Evolutionary conservation across 2,797 vertebrate species (phyloP).

Genomic region (Artibeus jamaicensis): DNA sequence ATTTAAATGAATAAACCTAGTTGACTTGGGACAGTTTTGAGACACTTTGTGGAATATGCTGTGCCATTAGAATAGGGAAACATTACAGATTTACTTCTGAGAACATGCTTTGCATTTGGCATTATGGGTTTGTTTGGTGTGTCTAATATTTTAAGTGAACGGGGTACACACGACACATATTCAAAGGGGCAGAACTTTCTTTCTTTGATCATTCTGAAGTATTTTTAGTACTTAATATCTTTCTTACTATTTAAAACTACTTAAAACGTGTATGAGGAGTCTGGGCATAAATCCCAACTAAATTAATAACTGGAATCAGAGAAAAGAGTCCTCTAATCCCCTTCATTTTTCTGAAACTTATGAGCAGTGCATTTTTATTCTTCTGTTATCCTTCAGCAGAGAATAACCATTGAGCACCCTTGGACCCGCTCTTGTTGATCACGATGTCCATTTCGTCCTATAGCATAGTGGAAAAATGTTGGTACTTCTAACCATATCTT

Average conservation of each 20-base stretch:
- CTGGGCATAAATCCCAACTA: conserved; percentile 12
- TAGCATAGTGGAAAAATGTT: not conserved
- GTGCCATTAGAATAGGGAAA: not conserved
- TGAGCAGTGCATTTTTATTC: not conserved
- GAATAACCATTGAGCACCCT: not conserved
- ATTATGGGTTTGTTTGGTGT: not conserved
- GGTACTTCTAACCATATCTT: not conserved
- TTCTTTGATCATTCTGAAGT: not conserved
- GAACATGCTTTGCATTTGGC: not conserved
- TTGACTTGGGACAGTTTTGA: not conserved
- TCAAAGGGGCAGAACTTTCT: not conserved
- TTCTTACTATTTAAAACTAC: conserved; percentile 21
- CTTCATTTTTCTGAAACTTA: not conserved
- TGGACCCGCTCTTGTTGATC: not conserved
- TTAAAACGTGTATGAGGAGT: conserved; percentile 33
- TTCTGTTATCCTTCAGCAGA: not conserved
- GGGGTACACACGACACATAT: not conserved
- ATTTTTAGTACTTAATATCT: not conserved
- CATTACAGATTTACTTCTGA: not conserved
- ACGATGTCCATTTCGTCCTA: not conserved
- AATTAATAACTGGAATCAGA: conserved; percentile 10
- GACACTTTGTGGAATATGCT: not conserved
- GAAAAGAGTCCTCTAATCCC: not conserved
- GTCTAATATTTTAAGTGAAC: not conserved
- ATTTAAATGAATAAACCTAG: not conserved